A percentile compares a stretch with the other conserved stretches of the same genome.
phyloP scores from a whole-genome alignment of 2,888 invertebrate species.

The Andrena bucephala region DNA sequence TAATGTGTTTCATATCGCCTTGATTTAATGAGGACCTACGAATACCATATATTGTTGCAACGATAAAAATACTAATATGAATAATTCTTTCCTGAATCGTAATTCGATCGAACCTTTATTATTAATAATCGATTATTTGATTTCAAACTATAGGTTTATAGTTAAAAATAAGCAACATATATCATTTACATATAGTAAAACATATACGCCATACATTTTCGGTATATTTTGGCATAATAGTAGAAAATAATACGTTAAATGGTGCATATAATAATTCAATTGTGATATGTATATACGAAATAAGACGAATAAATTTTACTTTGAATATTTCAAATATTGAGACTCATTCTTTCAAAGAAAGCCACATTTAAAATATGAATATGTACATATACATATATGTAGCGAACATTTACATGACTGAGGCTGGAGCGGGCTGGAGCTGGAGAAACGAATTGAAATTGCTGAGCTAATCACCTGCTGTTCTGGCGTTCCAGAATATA shows the following conservation, averaged over 20 bases:
- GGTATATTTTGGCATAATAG: background rate
- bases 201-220: background rate
- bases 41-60: background rate
- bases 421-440: too few species aligned
- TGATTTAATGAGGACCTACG: background rate
- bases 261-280: constrained; percentile 4
- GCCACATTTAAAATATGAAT: background rate
- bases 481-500: too few species aligned
- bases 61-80: background rate
- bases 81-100: background rate
- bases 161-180: background rate
- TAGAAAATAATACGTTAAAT: background rate
- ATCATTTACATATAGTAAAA: background rate
- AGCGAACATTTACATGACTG: background rate
- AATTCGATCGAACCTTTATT: background rate
- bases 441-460: too few species aligned
- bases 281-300: constrained; percentile 32
- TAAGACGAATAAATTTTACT: constrained; percentile 19
- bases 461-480: too few species aligned
- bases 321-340: background rate
- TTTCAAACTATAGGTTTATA: background rate
- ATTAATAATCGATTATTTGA: background rate
- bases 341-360: background rate
- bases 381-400: background rate
- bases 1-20: too few species aligned